These are phyloP conservation scores for Actinernus sp. DNA, from an alignment of 92 coral and sea anemone genomes.

Conservation along the genomic window DNA sequence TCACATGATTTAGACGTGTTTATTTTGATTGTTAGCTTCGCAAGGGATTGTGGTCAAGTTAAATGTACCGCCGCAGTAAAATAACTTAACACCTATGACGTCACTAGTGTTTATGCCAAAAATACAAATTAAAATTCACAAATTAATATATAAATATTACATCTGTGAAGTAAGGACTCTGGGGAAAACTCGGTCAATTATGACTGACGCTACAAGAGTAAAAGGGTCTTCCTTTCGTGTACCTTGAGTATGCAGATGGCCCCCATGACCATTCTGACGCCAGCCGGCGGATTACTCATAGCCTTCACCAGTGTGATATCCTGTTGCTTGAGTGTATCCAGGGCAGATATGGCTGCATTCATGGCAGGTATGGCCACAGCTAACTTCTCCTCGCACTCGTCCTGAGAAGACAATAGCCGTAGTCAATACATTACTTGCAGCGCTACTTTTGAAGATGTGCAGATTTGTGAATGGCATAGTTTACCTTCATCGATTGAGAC, in stretches of 20 bases:
- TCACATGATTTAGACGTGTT: too few species aligned
- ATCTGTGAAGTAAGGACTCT: too few species aligned
- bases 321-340: slow-evolving; percentile 89
- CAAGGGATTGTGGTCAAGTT: too few species aligned
- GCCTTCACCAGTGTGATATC: slow-evolving; percentile 92
- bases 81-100: too few species aligned
- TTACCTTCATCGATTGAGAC: slow-evolving; percentile 94
- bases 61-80: too few species aligned
- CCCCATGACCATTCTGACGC: slow-evolving; percentile 99
- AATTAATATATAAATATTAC: too few species aligned
- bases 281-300: slow-evolving; percentile 96
- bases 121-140: too few species aligned
- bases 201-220: not conserved
- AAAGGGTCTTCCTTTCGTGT: slow-evolving; percentile 3
- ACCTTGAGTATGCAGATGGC: slow-evolving; percentile 98
- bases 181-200: too few species aligned
- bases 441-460: not conserved
- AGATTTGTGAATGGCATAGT: not conserved
- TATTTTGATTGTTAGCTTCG: too few species aligned
- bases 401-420: slow-evolving; percentile 65
- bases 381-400: slow-evolving; percentile 94
- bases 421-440: too few species aligned
- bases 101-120: too few species aligned
- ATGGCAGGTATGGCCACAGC: slow-evolving; percentile 98
- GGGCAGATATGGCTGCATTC: slow-evolving; percentile 90